These are phyloP conservation scores for Agrypnia vestita DNA, from an alignment of 1,140 invertebrate species.

Conservation along the genomic window DNA sequence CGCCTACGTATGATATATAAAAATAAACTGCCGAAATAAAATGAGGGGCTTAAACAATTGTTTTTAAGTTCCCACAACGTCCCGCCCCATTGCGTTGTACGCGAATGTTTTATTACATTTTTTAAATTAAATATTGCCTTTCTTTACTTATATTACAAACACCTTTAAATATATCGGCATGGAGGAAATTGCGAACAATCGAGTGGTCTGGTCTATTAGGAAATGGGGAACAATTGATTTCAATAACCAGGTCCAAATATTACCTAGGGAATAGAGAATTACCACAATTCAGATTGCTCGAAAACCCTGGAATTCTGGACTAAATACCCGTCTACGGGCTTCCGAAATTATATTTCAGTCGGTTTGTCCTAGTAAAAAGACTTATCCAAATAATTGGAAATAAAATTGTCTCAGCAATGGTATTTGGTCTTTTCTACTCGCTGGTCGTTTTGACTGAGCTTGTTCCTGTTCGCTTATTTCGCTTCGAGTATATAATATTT, in stretches of 20 bases:
- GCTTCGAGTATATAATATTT: constrained; percentile 28
- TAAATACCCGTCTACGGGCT: constrained; percentile 5
- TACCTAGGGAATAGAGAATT: constrained; percentile 14
- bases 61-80: no score
- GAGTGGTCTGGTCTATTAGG: background rate
- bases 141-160: no score
- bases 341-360: background rate
- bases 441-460: background rate
- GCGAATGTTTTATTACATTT: no score
- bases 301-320: constrained; percentile 9
- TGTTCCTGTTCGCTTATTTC: background rate
- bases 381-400: background rate
- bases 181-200: constrained; percentile 20
- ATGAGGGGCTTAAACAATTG: no score
- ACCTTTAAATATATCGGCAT: background rate
- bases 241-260: constrained; percentile 24
- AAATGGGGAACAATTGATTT: constrained; percentile 16
- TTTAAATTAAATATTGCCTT: no score
- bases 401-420: background rate
- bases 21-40: no score
- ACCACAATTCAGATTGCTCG: constrained; percentile 25
- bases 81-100: no score
- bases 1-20: no score
- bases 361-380: background rate
- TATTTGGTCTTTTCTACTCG: background rate